Conservation (phyloP, 2,113 vertebrate genomes). For the Phaetusa simplex region DNA sequence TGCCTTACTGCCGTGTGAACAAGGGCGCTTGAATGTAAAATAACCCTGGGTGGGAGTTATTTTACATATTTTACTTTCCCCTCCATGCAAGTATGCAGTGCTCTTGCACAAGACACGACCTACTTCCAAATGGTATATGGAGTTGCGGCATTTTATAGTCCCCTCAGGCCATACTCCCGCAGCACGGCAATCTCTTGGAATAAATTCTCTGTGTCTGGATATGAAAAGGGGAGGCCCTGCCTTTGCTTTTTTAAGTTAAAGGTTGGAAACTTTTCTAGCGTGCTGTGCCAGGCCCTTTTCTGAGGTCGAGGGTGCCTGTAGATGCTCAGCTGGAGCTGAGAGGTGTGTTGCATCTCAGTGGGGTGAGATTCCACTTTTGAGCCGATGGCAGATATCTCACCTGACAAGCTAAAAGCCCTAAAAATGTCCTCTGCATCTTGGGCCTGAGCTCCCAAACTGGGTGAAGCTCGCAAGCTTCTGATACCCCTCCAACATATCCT, state of each 20-base stretch:
- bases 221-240: not conserved
- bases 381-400: not conserved
- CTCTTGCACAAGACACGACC: not conserved
- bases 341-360: not conserved
- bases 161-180: not conserved
- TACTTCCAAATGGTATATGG: not conserved
- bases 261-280: not conserved
- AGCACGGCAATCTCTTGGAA: not conserved
- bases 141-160: not conserved
- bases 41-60: not conserved
- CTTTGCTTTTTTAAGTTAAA: slow-evolving; percentile 1
- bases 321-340: not conserved
- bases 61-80: not conserved
- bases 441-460: not conserved
- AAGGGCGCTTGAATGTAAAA: not conserved
- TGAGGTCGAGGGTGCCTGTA: not conserved
- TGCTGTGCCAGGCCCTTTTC: not conserved
- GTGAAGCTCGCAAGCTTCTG: not conserved
- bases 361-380: not conserved
- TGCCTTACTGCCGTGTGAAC: not conserved
- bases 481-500: not conserved
- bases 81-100: fast-evolving
- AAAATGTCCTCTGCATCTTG: not conserved
- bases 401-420: not conserved
- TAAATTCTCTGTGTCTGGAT: not conserved